Evolutionary conservation across 2,888 invertebrate genomes (phyloP).

Genomic region (Cancer borealis): DNA sequence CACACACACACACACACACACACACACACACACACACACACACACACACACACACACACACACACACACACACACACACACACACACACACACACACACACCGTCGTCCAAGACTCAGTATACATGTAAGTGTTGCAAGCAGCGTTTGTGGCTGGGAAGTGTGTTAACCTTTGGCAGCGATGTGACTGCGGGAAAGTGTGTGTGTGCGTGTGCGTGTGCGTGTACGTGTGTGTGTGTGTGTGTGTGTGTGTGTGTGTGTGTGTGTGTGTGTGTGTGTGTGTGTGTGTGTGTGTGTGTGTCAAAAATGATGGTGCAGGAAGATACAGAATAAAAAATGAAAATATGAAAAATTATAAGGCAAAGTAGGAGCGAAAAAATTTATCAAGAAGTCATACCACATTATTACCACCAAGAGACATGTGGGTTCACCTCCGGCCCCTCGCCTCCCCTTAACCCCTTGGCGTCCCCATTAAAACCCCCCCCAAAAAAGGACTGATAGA

Average conservation of each 20-base stretch:
- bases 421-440: not conserved
- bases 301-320: not conserved
- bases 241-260: conserved; percentile 15
- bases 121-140: conserved; percentile 8
- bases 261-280: conserved; percentile 13
- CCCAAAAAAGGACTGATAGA: no score
- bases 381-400: not conserved
- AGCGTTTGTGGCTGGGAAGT: conserved; percentile 17
- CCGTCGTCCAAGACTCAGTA: not conserved
- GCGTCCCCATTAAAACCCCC: not conserved
- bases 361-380: not conserved
- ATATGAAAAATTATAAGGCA: not conserved
- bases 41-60: no score
- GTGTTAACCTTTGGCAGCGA: not conserved
- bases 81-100: not conserved
- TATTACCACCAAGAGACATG: not conserved
- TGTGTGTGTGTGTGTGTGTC: not conserved
- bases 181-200: not conserved
- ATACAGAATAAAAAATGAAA: not conserved
- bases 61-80: not conserved
- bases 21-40: no score
- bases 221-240: conserved; percentile 22
- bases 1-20: no score
- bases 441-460: not conserved
- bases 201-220: conserved; percentile 25